These are phyloP conservation scores for Drosophila neocordata DNA, from an alignment of 1,140 invertebrate genomes.

Conservation along the genomic window DNA sequence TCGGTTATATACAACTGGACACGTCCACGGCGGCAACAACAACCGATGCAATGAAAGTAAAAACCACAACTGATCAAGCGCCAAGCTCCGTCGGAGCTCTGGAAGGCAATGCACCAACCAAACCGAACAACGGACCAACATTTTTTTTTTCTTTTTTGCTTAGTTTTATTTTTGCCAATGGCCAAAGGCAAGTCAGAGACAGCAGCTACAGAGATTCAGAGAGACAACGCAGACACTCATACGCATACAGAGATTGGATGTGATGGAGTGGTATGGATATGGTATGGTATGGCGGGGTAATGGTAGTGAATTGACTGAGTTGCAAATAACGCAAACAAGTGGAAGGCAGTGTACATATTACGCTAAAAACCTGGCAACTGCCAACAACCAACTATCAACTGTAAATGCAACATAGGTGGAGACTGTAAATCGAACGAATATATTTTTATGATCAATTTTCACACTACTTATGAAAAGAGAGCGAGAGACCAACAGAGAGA, in stretches of 20 bases:
- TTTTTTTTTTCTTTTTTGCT: no score
- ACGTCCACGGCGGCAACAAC: constrained; percentile 56
- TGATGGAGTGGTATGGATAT: constrained; percentile 7
- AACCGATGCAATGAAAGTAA: constrained; percentile 82
- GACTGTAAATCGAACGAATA: constrained; percentile 60
- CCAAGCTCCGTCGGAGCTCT: constrained; percentile 52
- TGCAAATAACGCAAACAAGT: constrained; percentile 68
- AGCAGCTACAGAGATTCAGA: neutral
- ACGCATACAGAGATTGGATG: constrained; percentile 4
- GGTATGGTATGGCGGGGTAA: constrained; percentile 40
- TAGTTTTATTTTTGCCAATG: neutral
- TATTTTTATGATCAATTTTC: constrained; percentile 59
- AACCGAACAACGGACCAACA: constrained; percentile 35
- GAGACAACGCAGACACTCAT: constrained; percentile 4
- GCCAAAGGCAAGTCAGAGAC: neutral
- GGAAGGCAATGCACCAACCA: constrained; percentile 50
- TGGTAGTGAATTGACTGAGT: neutral
- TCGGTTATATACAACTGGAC: constrained; percentile 2
- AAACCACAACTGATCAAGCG: constrained; percentile 82
- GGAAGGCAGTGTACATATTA: constrained; percentile 61
- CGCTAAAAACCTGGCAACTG: constrained; percentile 60
- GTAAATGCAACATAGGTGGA: constrained; percentile 28
- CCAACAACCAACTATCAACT: constrained; percentile 46
- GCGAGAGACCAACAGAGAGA: constrained; percentile 2
- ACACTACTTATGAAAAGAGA: constrained; percentile 25